Conservation (phyloP, 2,888 invertebrate genomes). For the Parthenolecanium corni region DNA sequence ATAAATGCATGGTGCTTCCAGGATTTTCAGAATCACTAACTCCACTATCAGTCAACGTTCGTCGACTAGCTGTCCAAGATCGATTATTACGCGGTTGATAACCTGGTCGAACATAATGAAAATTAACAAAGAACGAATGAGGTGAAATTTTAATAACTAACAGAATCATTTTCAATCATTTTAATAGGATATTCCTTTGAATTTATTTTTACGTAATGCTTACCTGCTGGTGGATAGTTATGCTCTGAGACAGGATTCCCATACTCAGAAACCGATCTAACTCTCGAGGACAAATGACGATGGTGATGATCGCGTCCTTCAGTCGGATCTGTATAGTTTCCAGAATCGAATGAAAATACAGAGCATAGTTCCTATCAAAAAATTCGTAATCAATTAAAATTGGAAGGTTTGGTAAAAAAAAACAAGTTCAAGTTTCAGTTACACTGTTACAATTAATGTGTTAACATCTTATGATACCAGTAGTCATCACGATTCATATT, state of each 20-base stretch:
- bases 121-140: no score
- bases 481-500: no score
- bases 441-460: no score
- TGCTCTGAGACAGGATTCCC: conserved; percentile 30
- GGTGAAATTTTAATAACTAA: no score
- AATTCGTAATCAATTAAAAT: no score
- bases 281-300: conserved; percentile 39
- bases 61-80: conserved; percentile 50
- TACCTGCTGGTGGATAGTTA: no score
- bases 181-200: no score
- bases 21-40: conserved; percentile 49
- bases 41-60: conserved; percentile 65
- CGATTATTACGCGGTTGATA: conserved; percentile 39
- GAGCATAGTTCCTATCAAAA: conserved; percentile 47
- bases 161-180: no score
- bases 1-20: conserved; percentile 6
- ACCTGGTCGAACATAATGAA: conserved; percentile 34
- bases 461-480: no score
- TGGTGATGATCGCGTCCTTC: conserved; percentile 41
- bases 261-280: conserved; percentile 53
- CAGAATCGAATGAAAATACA: conserved; percentile 65
- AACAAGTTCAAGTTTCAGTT: no score
- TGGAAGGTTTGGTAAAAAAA: no score
- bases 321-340: conserved; percentile 58
- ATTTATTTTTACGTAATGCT: no score